Percentiles rank a stretch among this genome's conserved stretches.
These are phyloP conservation scores for Spicauda simplicius DNA, from an alignment of 2,888 invertebrate genomes.

Conservation along the genomic window DNA sequence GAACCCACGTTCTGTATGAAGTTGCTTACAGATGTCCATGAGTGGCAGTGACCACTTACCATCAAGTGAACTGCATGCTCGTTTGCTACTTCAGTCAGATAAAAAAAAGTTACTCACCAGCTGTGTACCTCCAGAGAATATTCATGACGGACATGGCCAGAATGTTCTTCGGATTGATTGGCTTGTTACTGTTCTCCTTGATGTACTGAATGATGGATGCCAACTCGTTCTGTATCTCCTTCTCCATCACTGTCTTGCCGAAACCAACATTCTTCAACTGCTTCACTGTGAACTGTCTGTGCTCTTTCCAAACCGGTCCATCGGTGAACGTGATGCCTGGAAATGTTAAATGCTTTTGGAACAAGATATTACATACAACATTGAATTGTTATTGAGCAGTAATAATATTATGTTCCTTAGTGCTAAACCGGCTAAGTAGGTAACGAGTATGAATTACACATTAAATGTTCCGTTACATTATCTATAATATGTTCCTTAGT, in stretches of 20 bases:
- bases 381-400: too few relatives aligned
- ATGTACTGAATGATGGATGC: conserved; percentile 76
- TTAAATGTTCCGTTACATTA: too few relatives aligned
- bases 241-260: conserved; percentile 86
- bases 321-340: conserved; percentile 89
- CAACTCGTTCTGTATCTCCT: conserved; percentile 85
- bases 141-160: conserved; percentile 88
- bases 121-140: conserved; percentile 88
- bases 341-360: conserved; percentile 37
- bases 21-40: too few relatives aligned
- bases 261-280: conserved; percentile 87
- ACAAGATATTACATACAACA: too few relatives aligned
- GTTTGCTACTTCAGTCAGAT: too few relatives aligned
- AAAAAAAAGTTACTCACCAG: conserved; percentile 68
- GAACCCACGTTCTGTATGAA: too few relatives aligned
- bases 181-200: conserved; percentile 52
- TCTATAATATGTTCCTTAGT: too few relatives aligned
- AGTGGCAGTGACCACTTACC: too few relatives aligned
- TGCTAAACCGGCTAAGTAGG: too few relatives aligned
- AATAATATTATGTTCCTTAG: too few relatives aligned
- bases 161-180: conserved; percentile 78
- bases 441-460: too few relatives aligned
- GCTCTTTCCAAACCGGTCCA: conserved; percentile 87
- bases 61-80: too few relatives aligned
- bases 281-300: conserved; percentile 87